Conservation (phyloP, 2,888 invertebrate genomes). For the Bombylius discolor region DNA sequence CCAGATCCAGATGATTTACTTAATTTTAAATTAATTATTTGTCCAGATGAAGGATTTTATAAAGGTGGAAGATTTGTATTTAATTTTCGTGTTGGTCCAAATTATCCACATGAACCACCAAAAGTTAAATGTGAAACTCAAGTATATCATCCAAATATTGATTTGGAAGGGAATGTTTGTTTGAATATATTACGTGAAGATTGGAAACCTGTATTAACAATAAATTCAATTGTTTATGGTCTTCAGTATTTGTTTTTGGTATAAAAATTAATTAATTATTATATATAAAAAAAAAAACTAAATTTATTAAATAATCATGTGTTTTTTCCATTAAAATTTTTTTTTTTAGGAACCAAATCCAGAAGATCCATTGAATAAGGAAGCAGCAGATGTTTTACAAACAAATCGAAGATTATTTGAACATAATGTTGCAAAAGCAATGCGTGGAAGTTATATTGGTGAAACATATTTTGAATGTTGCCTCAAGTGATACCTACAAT, state of each 20-base stretch:
- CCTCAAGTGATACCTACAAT: conserved; percentile 65
- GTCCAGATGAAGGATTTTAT: conserved; percentile 96
- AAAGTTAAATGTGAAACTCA: conserved; percentile 97
- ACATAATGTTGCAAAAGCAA: conserved; percentile 89
- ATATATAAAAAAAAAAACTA: not conserved
- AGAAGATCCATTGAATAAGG: conserved; percentile 96
- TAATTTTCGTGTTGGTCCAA: conserved; percentile 83
- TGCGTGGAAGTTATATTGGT: conserved; percentile 92
- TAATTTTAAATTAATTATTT: conserved; percentile 89
- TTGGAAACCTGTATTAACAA: conserved; percentile 97
- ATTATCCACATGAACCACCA: conserved; percentile 96
- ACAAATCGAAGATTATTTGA: conserved; percentile 89
- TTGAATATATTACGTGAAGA: conserved; percentile 95
- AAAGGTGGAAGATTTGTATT: conserved; percentile 88
- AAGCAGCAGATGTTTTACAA: conserved; percentile 93
- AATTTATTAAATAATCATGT: conserved; percentile 4
- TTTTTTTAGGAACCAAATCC: conserved; percentile 84
- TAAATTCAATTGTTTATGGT: conserved; percentile 95
- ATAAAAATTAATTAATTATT: conserved; percentile 10
- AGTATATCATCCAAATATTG: conserved; percentile 97
- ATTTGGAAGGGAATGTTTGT: conserved; percentile 94
- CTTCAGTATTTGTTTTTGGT: conserved; percentile 94
- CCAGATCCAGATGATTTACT: conserved; percentile 93
- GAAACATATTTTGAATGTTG: conserved; percentile 91
- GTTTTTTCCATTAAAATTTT: conserved; percentile 7